Conservation (phyloP, 2,113 vertebrate genomes). For the Calypte anna region DNA sequence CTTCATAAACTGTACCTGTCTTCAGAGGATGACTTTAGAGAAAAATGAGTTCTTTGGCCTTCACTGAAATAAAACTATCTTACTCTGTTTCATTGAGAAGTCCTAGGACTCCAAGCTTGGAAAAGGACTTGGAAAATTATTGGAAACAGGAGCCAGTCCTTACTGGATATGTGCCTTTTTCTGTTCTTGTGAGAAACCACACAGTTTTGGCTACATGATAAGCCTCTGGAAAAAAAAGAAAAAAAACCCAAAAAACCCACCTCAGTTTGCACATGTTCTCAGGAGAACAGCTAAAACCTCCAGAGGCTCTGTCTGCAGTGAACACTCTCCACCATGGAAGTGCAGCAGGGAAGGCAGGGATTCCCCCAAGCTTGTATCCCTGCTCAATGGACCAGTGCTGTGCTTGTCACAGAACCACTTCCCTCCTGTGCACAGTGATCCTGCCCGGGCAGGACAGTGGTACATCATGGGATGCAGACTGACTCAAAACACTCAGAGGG, state of each 20-base stretch:
- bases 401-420: background rate
- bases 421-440: background rate
- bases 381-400: background rate
- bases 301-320: background rate
- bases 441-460: accelerated
- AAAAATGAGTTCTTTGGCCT: constrained; percentile 39
- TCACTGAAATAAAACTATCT: constrained; percentile 41
- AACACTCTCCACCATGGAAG: background rate
- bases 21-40: constrained; percentile 24
- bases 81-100: constrained; percentile 56
- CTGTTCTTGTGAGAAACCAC: constrained; percentile 54
- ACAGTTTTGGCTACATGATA: constrained; percentile 45
- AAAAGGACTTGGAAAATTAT: constrained; percentile 52
- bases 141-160: constrained; percentile 29
- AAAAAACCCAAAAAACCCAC: too few species aligned
- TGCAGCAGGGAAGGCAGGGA: background rate
- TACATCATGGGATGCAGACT: background rate
- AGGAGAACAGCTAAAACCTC: constrained; percentile 30
- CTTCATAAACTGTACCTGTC: constrained; percentile 19
- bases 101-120: constrained; percentile 37
- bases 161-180: constrained; percentile 47
- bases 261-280: constrained; percentile 33
- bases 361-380: background rate
- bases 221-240: constrained; percentile 8
- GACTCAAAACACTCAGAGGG: background rate